Percentiles rank a stretch among this genome's conserved stretches.
These are phyloP conservation scores for Ictidomys tridecemlineatus DNA, from an alignment of 2,113 vertebrate species.

Conservation along the genomic window DNA sequence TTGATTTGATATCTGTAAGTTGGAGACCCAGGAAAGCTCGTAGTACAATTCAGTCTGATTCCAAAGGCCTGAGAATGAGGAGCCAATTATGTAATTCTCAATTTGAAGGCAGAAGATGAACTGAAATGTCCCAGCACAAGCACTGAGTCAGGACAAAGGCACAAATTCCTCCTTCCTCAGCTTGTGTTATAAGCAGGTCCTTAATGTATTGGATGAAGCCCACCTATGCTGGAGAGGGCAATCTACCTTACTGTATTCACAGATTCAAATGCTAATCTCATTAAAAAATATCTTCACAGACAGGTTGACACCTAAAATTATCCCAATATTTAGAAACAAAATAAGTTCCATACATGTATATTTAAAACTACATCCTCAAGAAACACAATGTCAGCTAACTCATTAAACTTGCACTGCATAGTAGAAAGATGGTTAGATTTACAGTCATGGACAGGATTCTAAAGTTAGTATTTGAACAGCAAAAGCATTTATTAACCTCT, in stretches of 20 bases:
- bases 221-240: neutral
- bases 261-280: neutral
- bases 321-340: neutral
- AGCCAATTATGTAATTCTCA: neutral
- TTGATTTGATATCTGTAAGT: neutral
- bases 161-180: neutral
- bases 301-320: neutral
- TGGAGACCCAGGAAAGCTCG: neutral
- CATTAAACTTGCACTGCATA: neutral
- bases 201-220: neutral
- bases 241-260: neutral
- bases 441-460: neutral
- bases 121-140: neutral
- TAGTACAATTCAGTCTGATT: neutral
- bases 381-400: neutral
- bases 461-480: slow-evolving; percentile 26
- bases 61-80: neutral
- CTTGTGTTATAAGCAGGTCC: neutral
- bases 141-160: neutral
- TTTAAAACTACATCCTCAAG: slow-evolving; percentile 41
- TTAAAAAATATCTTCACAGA: neutral
- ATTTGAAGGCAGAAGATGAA: neutral
- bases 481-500: neutral
- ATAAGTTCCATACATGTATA: neutral
- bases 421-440: neutral